These are phyloP conservation scores for Nothobranchius furzeri DNA, from an alignment of 2,113 vertebrate species.

Conservation along the genomic window DNA sequence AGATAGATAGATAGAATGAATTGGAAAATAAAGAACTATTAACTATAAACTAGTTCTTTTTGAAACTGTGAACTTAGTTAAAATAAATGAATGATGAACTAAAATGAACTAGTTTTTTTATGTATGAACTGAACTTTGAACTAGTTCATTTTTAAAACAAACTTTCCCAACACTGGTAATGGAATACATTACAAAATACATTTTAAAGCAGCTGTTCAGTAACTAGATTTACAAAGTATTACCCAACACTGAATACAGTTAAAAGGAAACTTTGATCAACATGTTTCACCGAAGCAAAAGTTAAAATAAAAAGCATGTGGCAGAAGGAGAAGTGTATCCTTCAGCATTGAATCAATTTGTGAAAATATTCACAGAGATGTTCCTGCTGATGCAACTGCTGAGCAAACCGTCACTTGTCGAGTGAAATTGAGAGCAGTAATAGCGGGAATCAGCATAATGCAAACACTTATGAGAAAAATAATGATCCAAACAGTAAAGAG, in stretches of 20 bases:
- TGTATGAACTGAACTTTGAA: no score
- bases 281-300: background rate
- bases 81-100: no score
- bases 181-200: no score
- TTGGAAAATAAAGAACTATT: no score
- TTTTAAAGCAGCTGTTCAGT: no score
- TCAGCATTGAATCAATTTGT: slow-evolving; percentile 2
- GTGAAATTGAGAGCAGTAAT: slow-evolving; percentile 25
- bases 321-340: slow-evolving; percentile 2
- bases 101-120: no score
- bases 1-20: no score
- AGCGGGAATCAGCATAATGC: slow-evolving; percentile 42
- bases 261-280: background rate
- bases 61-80: no score
- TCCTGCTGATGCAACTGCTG: slow-evolving; percentile 4
- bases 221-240: no score
- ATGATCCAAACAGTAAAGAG: slow-evolving; percentile 55
- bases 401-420: slow-evolving; percentile 37
- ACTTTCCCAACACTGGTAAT: no score
- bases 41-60: no score
- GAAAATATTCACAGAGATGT: slow-evolving; percentile 25
- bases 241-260: background rate
- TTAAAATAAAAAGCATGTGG: slow-evolving; percentile 8
- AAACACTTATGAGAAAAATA: slow-evolving; percentile 65
- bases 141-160: no score